These are phyloP conservation scores for Himalopsyche japonica DNA, from an alignment of 2,888 invertebrate species.

Conservation along the genomic window DNA sequence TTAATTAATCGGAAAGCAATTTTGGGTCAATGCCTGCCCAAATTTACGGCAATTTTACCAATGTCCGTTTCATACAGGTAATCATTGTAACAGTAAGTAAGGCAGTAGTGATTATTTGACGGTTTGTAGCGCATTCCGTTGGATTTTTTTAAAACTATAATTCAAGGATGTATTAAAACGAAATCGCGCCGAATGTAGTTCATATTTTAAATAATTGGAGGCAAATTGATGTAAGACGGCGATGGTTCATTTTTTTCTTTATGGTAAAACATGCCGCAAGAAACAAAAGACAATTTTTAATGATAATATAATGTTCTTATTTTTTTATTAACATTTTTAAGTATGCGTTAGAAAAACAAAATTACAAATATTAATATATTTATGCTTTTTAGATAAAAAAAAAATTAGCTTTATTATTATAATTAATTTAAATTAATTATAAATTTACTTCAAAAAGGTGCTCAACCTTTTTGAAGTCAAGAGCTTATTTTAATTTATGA, in stretches of 20 bases:
- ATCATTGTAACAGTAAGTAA: neutral
- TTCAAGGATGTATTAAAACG: neutral
- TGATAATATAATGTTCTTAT: no score
- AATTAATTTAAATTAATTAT: no score
- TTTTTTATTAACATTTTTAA: no score
- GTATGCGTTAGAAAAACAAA: no score
- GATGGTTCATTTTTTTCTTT: no score
- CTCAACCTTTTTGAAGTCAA: no score
- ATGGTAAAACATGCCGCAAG: no score
- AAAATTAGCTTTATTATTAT: no score
- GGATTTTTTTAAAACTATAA: neutral
- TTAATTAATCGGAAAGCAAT: neutral
- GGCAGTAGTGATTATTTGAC: neutral
- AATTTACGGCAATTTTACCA: neutral
- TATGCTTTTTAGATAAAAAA: neutral
- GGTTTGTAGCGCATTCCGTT: neutral
- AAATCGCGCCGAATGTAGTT: neutral
- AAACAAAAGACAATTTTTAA: no score
- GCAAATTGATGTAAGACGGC: neutral
- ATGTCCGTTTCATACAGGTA: neutral
- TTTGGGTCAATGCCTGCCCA: constrained; percentile 1
- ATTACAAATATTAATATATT: neutral
- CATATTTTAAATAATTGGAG: neutral
- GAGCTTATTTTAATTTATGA: neutral
- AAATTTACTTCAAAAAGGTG: no score